Conservation (phyloP, 2,797 vertebrate species). For the Eurystomus glaucurus region DNA sequence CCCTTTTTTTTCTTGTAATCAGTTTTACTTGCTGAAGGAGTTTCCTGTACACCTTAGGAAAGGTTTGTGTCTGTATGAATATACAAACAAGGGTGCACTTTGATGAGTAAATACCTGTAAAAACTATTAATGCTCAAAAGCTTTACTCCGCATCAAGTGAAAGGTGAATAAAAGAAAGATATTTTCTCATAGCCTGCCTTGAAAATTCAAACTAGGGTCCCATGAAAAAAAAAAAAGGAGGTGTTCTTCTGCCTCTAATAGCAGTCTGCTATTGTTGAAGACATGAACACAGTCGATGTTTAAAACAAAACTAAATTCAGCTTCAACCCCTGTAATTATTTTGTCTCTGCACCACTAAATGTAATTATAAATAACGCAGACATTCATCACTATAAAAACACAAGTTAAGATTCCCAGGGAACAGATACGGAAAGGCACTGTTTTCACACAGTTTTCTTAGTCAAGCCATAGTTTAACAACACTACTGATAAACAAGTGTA, state of each 20-base stretch:
- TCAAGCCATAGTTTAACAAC: not conserved
- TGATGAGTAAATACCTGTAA: not conserved
- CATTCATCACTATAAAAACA: not conserved
- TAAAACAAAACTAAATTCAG: not conserved
- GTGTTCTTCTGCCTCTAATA: not conserved
- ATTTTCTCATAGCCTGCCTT: not conserved
- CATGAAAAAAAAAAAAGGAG: fast-evolving
- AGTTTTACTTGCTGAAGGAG: not conserved
- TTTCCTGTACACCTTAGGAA: not conserved
- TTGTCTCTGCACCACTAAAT: not conserved
- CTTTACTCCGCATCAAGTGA: not conserved
- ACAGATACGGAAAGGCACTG: not conserved
- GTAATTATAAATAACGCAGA: slow-evolving; percentile 5
- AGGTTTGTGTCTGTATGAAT: not conserved
- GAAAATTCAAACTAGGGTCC: not conserved
- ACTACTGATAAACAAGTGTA: not conserved
- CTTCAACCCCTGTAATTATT: slow-evolving; percentile 2
- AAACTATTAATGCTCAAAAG: not conserved
- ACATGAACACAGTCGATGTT: not conserved
- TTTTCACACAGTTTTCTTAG: not conserved
- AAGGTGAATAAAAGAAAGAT: not conserved
- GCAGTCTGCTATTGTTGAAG: not conserved
- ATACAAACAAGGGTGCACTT: not conserved
- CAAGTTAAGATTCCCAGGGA: not conserved
- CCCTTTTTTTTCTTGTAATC: not conserved